These are phyloP conservation scores for Tiliacea citrago DNA, from an alignment of 2,888 invertebrate genomes.

Conservation along the genomic window DNA sequence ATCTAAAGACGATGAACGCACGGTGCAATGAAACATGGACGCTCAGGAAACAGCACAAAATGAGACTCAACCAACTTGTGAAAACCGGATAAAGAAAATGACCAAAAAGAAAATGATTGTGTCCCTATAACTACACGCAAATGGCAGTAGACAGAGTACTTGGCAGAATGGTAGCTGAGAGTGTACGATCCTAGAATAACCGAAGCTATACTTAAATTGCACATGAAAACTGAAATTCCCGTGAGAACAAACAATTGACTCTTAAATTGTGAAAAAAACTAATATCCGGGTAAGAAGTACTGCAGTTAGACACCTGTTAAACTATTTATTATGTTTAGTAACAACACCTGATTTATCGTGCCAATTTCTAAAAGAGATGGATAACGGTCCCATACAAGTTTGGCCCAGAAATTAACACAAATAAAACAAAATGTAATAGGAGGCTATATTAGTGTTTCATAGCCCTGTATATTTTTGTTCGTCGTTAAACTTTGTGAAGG, in stretches of 20 bases:
- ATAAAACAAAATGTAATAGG: no score
- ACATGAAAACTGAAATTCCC: background rate
- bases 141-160: background rate
- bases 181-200: background rate
- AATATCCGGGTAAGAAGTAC: no score
- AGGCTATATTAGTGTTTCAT: no score
- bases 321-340: background rate
- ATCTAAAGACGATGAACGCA: background rate
- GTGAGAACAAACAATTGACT: background rate
- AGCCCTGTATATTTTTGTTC: no score
- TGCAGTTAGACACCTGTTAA: background rate
- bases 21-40: background rate
- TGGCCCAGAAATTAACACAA: no score
- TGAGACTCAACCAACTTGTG: background rate
- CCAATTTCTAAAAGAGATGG: background rate
- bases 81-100: background rate
- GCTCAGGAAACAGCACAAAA: constrained; percentile 6
- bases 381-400: no score
- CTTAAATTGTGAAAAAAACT: background rate
- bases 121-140: background rate
- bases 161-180: background rate
- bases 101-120: background rate
- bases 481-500: no score
- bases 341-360: background rate
- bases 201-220: background rate